Base-by-base conservation (phyloP, 2,797 vertebrate genomes). In the Oceanodroma leucorhoa region DNA sequence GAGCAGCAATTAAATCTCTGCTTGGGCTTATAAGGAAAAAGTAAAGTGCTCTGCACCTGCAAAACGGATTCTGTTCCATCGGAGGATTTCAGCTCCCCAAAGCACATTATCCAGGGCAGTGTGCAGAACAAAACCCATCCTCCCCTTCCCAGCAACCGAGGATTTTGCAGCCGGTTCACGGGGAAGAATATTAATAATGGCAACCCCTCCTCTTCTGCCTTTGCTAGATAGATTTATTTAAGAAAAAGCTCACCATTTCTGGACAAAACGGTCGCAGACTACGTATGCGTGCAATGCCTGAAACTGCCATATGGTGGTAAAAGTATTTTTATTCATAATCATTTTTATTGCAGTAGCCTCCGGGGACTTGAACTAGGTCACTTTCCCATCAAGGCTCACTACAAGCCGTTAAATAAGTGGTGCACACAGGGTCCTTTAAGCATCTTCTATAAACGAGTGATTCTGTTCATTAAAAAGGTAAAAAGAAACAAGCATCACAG, bases 1-100 rank as follows among this genome's bases (percentile, higher is more conserved):
- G 92, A 97, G 83, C 93, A 97, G 97, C 97, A 97, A 97, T 97
- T 97, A 98, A 96, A 95, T 92, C 83, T 92, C 95, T 90, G 70
- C 95, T 97, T 96, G 94, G 95, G 94, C 95, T 95, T 96, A 86
- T 60, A 94, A 96, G 96, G 93, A 84, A 96, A 84, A 97, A 93
- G 87, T 89, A 79, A 93, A 95, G 89, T 69, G 91, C 86, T 97
- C 89, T 82, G 94, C 96, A 97, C 94, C 95, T 98, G 97, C 95
- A 89, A 64, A 73, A 87, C 6, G 3, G 86, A 97, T 75, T 91
- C 66, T 11, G 12, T 82, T 90, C 73, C 89, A 51, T 5, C 3
- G 5, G 79, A 87, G 84, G 77, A 54, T 87, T 91, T 92, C 73
- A 95, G 90, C 66, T 96, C 93, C 93, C 93, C 73, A 75, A 77